Evolutionary conservation across 2,888 invertebrate species (phyloP).

Genomic region (Pseudanteris insignis): DNA sequence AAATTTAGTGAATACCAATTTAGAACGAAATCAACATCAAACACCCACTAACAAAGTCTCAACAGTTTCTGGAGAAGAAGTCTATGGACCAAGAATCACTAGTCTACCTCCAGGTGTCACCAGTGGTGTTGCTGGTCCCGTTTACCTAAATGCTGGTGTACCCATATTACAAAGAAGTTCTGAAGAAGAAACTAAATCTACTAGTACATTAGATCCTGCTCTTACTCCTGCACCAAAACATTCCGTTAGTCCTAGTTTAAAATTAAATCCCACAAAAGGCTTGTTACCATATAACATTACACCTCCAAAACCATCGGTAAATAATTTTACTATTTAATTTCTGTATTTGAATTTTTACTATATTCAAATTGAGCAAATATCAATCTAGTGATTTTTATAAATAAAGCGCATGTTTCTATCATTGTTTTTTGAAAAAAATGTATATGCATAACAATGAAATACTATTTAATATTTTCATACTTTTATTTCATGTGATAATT

Average conservation of each 20-base stretch:
- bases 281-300: constrained; percentile 88
- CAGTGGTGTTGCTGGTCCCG: constrained; percentile 62
- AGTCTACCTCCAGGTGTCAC: constrained; percentile 64
- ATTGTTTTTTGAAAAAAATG: too few species aligned
- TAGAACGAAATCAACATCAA: constrained; percentile 63
- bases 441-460: too few species aligned
- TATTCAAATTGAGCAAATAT: too few species aligned
- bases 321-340: too few species aligned
- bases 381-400: too few species aligned
- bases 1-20: constrained; percentile 37
- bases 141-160: constrained; percentile 60
- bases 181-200: constrained; percentile 38
- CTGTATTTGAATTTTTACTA: too few species aligned
- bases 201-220: constrained; percentile 31
- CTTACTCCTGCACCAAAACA: constrained; percentile 48
- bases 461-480: too few species aligned
- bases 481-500: too few species aligned
- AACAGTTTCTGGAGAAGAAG: constrained; percentile 51
- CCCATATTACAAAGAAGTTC: constrained; percentile 57
- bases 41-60: constrained; percentile 60
- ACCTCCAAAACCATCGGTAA: constrained; percentile 80
- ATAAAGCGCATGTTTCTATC: too few species aligned
- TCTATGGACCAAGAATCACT: constrained; percentile 59
- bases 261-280: constrained; percentile 70
- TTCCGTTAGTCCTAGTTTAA: constrained; percentile 56